Base-by-base conservation (phyloP, 1,140 invertebrate genomes). In the Neodiprion virginianus region DNA sequence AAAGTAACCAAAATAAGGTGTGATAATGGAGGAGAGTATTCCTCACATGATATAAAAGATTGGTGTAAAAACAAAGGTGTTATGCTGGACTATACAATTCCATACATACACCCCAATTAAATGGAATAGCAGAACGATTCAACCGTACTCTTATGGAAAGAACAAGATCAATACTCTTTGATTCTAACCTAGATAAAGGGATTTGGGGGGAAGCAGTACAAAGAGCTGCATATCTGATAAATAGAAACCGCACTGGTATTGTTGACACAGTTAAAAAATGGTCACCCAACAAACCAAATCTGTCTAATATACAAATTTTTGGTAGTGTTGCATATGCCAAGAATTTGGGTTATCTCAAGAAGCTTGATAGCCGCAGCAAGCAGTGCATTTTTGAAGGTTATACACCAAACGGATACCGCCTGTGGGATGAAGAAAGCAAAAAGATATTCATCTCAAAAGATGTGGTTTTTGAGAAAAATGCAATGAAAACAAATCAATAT, bases 181-280 rank as follows among this genome's bases (percentile, higher is more conserved):
- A 89, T 76, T 78, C 78, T 50, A 67, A 78, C 9, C 49, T 89
- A 14, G 50, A 75, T 11, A 79, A 79, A 49, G 71, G 67, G 12
- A 85, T 86, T 78, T 90, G 86, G 87, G 85, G 83, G 9, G 85
- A 89, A 77, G 85, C 87, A 47, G 79, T 87, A 0, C 77, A 79
- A 66, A 88, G 81, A 61, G 88, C 87, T 8, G 82, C 79, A 8
- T 90, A 90, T 79, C 53, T 89, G 17, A 77, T 80, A 70, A 90
- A 90, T 79, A 74, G 87, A 53, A 67, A 65, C n/a, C 78, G 78
- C 28, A 81, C 78, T 8, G 72, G 72, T 72, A 67, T 76, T 75
- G n/a, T 76, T 48, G 69, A 17, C 21, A 72, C 75, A 67, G 66
- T 47, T 67, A 47, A 76, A 69, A 23, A 74, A 12, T 76, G 77